Evolutionary conservation across 2,797 vertebrate species (phyloP).

Genomic region (Petrocephalus sullivani): DNA sequence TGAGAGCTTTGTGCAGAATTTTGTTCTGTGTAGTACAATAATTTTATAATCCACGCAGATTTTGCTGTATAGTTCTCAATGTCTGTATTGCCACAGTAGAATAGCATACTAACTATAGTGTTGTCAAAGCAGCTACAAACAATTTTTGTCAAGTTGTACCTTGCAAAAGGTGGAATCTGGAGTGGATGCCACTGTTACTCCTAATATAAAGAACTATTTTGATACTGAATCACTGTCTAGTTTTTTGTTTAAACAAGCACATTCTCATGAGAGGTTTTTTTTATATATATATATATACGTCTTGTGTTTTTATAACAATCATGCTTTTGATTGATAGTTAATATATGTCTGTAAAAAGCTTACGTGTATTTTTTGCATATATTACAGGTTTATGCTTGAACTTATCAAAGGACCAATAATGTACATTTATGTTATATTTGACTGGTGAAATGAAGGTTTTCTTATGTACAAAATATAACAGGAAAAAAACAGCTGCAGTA

Average conservation of each 20-base stretch:
- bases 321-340: not conserved
- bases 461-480: not conserved
- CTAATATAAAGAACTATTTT: conserved; percentile 11
- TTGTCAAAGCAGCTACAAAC: not conserved
- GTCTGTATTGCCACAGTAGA: not conserved
- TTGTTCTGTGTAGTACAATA: conserved; percentile 8
- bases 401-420: conserved; percentile 15
- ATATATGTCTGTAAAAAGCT: not conserved
- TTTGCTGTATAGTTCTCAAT: not conserved
- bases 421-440: conserved; percentile 3
- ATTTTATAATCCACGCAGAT: not conserved
- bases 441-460: not conserved
- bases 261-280: not conserved
- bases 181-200: conserved; percentile 3
- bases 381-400: not conserved
- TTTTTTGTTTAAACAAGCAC: conserved; percentile 10
- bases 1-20: not conserved
- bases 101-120: not conserved
- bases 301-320: conserved; percentile 10
- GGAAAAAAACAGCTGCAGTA: not conserved
- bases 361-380: not conserved
- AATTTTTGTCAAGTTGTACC: not conserved
- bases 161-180: not conserved
- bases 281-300: not conserved
- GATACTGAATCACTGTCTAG: not conserved